Evolutionary conservation across 2,797 vertebrate genomes (phyloP).

Genomic region (Pristis pectinata): DNA sequence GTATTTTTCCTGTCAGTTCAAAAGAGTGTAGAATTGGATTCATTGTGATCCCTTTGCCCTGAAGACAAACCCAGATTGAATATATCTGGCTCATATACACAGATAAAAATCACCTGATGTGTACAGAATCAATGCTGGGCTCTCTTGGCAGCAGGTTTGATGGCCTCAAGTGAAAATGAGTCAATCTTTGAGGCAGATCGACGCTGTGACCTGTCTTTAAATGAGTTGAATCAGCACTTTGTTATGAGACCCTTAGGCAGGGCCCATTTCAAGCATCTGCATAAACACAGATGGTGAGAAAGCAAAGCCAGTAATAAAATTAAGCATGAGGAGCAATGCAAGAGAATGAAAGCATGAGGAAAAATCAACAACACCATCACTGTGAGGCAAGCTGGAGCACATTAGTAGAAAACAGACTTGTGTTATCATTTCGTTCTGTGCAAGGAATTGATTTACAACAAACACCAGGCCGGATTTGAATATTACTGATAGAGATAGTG

Average conservation of each 20-base stretch:
- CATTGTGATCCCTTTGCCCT: neutral
- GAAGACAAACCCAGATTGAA: neutral
- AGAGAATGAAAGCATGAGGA: neutral
- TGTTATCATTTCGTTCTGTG: neutral
- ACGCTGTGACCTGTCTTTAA: slow-evolving; percentile 26
- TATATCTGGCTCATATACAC: neutral
- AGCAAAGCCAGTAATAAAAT: neutral
- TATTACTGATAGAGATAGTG: slow-evolving; percentile 10
- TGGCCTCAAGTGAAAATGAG: neutral
- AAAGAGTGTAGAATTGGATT: neutral
- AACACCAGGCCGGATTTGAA: neutral
- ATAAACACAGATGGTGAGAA: slow-evolving; percentile 28
- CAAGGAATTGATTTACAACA: neutral
- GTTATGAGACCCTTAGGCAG: slow-evolving; percentile 21
- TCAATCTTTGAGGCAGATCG: neutral
- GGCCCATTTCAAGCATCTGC: neutral
- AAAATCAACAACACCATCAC: neutral
- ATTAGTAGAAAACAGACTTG: neutral
- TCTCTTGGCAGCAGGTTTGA: neutral
- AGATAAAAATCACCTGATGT: neutral
- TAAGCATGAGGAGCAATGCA: neutral
- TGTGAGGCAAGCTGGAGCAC: neutral
- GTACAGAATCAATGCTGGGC: neutral
- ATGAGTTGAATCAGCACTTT: slow-evolving; percentile 27
- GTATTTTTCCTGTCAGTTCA: neutral